Evolutionary conservation across 2,888 invertebrate genomes (phyloP), one percentile per base, ranked within the genome.

Genomic region (Osmoderma eremita): DNA sequence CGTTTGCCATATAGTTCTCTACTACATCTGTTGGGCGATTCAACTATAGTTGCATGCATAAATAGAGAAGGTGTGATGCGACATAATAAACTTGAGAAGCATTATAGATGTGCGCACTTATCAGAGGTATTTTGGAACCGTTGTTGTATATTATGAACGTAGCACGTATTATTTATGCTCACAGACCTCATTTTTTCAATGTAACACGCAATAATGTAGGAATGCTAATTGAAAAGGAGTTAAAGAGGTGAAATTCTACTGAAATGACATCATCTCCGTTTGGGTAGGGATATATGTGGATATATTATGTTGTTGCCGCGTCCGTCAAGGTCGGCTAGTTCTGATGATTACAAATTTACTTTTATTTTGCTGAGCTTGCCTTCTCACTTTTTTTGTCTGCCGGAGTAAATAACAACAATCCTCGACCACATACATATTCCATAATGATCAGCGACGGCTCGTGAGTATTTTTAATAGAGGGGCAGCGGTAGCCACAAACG

Each of bases 191-290:
- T 10, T 8, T 6, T 53, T 18, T 53, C 38, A 53, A 18, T 12
- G 38, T 15, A 20, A 24, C 42, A 42, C 42, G 58, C 45, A 61
- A 45, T 61, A 20, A 30, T 24, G 17, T 15, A 30, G 45, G 20
- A 12, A 61, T 45, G 30, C 45, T 61, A 36, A 61, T 48, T 12
- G 39, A 41, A 39, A 56, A 56, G 41, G 22, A 56, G 56, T 22
- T 41, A 56, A 56, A 56, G 39, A 17, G 36, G 45, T 36, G 58
- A 61, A 61, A 61, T 61, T 61, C 58, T 61, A 12, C 15, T 30
- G 13, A 15, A 30, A 24, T 61, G 58, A 48, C 45, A 45, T 61
- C 58, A 48, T 61, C 17, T 54, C 24, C 30, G 30, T 45, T 61
- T 61, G 30, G 45, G 45, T 61, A 45, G 20, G 39, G 39, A 38